These are phyloP conservation scores for Lumbricus terrestris DNA, from an alignment of 2,888 invertebrate genomes.

Conservation along the genomic window DNA sequence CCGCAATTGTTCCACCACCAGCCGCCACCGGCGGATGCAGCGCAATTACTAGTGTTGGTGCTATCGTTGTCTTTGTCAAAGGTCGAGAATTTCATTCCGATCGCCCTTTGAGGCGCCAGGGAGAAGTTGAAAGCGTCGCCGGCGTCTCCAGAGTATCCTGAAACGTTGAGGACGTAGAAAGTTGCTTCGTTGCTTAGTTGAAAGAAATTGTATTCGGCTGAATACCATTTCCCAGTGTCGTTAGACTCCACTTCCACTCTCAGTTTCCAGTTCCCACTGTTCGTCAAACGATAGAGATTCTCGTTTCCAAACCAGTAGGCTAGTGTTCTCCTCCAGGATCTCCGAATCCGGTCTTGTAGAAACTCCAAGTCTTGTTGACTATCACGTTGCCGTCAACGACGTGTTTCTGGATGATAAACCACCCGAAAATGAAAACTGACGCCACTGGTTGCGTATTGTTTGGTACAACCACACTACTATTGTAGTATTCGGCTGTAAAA, in stretches of 20 bases:
- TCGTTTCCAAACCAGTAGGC: conserved; percentile 5
- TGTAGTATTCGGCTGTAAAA: background rate
- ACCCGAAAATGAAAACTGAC: background rate
- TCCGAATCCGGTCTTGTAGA: background rate
- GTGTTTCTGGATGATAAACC: conserved; percentile 3
- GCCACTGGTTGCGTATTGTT: background rate
- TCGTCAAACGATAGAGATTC: background rate
- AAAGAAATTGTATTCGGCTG: background rate
- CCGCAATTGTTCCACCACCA: background rate
- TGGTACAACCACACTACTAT: background rate
- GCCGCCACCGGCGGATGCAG: background rate
- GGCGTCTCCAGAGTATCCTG: background rate
- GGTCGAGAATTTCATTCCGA: background rate
- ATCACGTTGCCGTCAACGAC: background rate
- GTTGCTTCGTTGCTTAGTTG: background rate
- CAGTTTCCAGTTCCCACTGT: background rate
- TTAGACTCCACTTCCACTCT: background rate
- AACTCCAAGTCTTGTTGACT: background rate
- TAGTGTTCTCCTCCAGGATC: background rate
- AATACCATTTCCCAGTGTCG: background rate
- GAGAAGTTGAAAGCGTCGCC: background rate
- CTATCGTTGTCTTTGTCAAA: background rate
- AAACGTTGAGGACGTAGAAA: background rate
- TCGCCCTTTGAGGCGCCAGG: background rate
- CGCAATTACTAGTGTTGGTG: background rate